phyloP scores from a whole-genome alignment of 2,888 invertebrate species.

The Omphaloscelis lunosa region DNA sequence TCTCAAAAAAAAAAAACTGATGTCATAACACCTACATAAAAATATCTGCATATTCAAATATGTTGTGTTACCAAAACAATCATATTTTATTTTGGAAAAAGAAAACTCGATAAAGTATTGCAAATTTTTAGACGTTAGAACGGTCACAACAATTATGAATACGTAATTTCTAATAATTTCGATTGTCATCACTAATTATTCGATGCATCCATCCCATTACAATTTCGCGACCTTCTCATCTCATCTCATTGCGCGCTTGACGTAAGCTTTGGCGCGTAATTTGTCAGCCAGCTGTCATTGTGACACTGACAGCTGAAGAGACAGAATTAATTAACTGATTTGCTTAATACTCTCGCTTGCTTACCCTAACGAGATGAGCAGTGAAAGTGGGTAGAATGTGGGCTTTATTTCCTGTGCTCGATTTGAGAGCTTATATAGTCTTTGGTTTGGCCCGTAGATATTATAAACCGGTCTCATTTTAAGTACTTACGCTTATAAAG shows the following conservation, averaged over 20 bases:
- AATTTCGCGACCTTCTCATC: constrained; percentile 15
- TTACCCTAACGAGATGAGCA: constrained; percentile 41
- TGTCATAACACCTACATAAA: not conserved
- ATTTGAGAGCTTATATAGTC: constrained; percentile 2
- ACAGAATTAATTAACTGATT: constrained; percentile 47
- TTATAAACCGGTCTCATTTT: constrained; percentile 19
- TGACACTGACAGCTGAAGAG: constrained; percentile 39
- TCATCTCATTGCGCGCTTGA: constrained; percentile 25
- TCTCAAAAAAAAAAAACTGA: not conserved
- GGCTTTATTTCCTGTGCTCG: constrained; percentile 36
- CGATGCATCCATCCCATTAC: constrained; percentile 19
- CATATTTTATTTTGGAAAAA: not conserved
- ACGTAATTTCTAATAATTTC: accelerated
- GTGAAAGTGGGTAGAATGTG: constrained; percentile 37
- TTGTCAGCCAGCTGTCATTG: constrained; percentile 55
- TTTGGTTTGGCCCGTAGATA: not conserved
- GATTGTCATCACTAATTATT: not conserved
- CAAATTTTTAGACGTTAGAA: not conserved
- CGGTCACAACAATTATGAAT: no score
- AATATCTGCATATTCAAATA: constrained; percentile 2
- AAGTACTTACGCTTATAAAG: not conserved
- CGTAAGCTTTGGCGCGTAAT: constrained; percentile 54
- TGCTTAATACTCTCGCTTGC: constrained; percentile 46
- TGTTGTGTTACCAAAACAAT: not conserved
- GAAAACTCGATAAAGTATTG: not conserved